A percentile compares a stretch with the other conserved stretches of the same genome.
Evolutionary conservation across 2,113 vertebrate genomes (phyloP).

Genomic region (Irena cyanogastra): DNA sequence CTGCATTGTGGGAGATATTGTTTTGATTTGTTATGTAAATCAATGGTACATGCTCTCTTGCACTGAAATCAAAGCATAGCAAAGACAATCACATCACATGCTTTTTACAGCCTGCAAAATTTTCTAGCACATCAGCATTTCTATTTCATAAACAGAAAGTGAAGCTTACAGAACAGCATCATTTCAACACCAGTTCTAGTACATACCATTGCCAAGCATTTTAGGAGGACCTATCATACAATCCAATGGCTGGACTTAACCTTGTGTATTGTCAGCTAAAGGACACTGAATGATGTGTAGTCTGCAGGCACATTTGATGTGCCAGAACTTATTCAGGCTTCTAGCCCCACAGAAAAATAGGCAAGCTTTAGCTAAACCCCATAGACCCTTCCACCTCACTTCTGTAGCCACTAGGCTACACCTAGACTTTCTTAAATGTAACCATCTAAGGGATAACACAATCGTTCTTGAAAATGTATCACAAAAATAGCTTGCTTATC

Average conservation of each 20-base stretch:
- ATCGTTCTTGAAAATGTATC: neutral
- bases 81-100: neutral
- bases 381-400: neutral
- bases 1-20: neutral
- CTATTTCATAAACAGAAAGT: neutral
- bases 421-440: neutral
- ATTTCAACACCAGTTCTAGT: neutral
- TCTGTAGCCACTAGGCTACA: neutral
- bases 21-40: neutral
- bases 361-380: neutral
- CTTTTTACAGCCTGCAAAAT: neutral
- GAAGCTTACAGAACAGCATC: neutral
- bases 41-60: neutral
- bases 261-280: neutral
- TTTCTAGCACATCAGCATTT: neutral
- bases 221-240: neutral
- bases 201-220: neutral
- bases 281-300: neutral
- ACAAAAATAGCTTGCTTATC: neutral
- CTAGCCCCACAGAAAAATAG: neutral
- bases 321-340: neutral
- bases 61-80: neutral
- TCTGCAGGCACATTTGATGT: neutral
- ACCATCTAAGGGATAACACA: neutral
- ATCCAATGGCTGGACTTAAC: neutral